Percentiles rank a stretch among this genome's conserved stretches.
phyloP scores from a whole-genome alignment of 2,888 invertebrate genomes.

The Apeira syringaria region DNA sequence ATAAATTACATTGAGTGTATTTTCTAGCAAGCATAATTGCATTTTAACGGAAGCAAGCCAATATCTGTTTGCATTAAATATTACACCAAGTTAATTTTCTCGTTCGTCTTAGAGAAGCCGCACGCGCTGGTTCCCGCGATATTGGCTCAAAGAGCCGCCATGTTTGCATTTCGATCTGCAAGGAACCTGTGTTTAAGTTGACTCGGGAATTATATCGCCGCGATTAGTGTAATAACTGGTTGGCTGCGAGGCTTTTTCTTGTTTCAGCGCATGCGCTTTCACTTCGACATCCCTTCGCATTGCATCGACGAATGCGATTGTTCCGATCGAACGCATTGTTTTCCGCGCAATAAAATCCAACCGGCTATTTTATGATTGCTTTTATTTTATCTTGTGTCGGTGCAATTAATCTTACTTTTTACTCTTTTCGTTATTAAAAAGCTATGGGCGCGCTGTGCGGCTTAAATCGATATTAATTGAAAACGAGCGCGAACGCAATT shows the following conservation, averaged over 20 bases:
- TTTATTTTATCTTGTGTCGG: slow-evolving; percentile 50
- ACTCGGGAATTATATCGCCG: slow-evolving; percentile 82
- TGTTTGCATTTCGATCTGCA: slow-evolving; percentile 83
- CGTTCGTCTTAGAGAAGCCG: slow-evolving; percentile 27
- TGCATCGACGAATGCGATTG: slow-evolving; percentile 65
- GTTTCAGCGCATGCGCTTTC: slow-evolving; percentile 54
- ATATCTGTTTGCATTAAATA: slow-evolving; percentile 20
- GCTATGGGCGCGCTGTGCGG: slow-evolving; percentile 25
- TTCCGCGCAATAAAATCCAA: slow-evolving; percentile 66
- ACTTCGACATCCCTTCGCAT: slow-evolving; percentile 63
- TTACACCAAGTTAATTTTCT: slow-evolving; percentile 26
- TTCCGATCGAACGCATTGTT: slow-evolving; percentile 70
- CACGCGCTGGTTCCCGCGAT: slow-evolving; percentile 63
- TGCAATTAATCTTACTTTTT: slow-evolving; percentile 46
- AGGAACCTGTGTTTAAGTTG: slow-evolving; percentile 83
- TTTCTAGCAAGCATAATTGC: slow-evolving; percentile 6
- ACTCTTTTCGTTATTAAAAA: slow-evolving; percentile 39
- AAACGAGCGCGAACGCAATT: slow-evolving; percentile 37
- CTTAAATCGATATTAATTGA: slow-evolving; percentile 44
- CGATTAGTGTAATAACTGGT: slow-evolving; percentile 84
- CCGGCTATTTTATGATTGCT: slow-evolving; percentile 60
- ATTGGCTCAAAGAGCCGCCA: slow-evolving; percentile 74
- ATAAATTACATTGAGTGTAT: neutral
- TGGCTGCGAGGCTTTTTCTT: slow-evolving; percentile 68
- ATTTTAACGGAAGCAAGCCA: slow-evolving; percentile 15